These are phyloP conservation scores for Siphlonurus alternatus DNA, from an alignment of 2,888 invertebrate genomes.

Conservation along the genomic window DNA sequence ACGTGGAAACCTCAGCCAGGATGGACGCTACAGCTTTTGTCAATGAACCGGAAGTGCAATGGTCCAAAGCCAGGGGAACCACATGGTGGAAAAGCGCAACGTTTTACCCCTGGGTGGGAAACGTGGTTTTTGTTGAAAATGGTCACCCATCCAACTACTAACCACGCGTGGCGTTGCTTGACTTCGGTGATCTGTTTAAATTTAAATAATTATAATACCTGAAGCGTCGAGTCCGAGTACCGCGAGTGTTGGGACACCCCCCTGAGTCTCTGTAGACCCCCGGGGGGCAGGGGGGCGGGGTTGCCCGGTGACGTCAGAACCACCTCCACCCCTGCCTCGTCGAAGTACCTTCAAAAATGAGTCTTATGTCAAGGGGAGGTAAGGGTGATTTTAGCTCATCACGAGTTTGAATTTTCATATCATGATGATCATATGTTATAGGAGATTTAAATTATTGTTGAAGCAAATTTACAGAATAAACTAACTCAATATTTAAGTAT, in stretches of 20 bases:
- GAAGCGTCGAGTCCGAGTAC: slow-evolving; percentile 20
- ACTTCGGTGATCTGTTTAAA: no score
- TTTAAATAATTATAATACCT: no score
- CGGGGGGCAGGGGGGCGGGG: background rate
- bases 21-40: no score
- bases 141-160: no score
- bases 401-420: background rate
- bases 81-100: no score
- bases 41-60: no score
- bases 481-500: background rate
- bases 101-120: no score
- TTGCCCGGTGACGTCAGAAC: slow-evolving; percentile 10
- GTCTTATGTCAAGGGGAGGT: background rate
- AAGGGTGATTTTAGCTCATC: no score
- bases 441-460: background rate
- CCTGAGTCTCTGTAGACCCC: slow-evolving; percentile 14
- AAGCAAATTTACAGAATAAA: background rate
- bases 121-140: no score
- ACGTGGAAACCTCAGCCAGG: no score
- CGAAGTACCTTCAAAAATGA: slow-evolving; percentile 21
- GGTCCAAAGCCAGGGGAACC: no score
- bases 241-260: slow-evolving; percentile 24
- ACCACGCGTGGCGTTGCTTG: no score
- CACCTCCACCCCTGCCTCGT: slow-evolving; percentile 21
- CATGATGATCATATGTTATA: background rate